A percentile compares a stretch with the other conserved stretches of the same genome.
phyloP scores from a whole-genome alignment of 2,797 vertebrate genomes.

The Linurgus olivaceus region DNA sequence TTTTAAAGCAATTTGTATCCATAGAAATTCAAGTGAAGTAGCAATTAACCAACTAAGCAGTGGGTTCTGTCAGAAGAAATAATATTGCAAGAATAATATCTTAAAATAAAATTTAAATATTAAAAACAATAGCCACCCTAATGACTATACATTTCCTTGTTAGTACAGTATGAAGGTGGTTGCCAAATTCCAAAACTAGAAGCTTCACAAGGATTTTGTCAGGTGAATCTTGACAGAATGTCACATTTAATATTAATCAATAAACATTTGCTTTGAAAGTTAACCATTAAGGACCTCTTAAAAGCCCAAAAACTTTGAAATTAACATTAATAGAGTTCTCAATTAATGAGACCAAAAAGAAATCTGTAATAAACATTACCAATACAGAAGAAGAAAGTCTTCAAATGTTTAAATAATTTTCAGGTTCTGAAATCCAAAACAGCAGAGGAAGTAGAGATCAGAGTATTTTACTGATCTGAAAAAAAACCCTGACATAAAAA shows the following conservation, averaged over 20 bases:
- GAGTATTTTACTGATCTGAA: not conserved
- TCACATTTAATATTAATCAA: not conserved
- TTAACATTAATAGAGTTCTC: not conserved
- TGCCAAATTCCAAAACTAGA: not conserved
- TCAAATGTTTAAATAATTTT: not conserved
- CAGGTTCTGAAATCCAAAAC: not conserved
- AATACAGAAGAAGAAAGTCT: not conserved
- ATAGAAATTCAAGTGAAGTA: not conserved
- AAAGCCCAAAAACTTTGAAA: not conserved
- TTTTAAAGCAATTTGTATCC: not conserved
- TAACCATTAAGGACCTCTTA: not conserved
- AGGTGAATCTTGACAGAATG: not conserved
- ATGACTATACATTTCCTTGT: not conserved
- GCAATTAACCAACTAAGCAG: not conserved
- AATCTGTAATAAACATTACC: not conserved
- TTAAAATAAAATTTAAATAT: not conserved
- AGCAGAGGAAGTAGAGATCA: not conserved
- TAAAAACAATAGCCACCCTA: not conserved
- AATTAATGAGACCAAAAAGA: not conserved
- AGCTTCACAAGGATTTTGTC: not conserved
- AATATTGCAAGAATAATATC: not conserved
- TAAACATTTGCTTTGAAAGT: not conserved
- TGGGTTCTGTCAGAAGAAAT: not conserved
- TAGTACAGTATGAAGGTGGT: not conserved
- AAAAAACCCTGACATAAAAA: not conserved